Evolutionary conservation across 1,140 invertebrate species (phyloP).

Genomic region (Leptinotarsa defecta): DNA sequence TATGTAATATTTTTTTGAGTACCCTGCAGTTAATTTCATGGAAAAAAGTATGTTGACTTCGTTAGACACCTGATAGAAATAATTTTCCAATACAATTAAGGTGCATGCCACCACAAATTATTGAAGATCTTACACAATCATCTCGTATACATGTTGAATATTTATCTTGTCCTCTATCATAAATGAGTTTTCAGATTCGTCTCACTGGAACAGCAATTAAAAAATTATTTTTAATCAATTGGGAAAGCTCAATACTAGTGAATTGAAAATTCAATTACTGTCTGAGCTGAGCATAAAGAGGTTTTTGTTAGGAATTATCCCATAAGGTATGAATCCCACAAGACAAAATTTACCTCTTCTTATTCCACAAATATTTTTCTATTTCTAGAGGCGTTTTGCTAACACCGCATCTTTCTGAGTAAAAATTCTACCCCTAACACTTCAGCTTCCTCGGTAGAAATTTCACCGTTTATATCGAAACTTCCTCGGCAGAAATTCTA

Average conservation of each 20-base stretch:
- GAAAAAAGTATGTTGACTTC: too few species aligned
- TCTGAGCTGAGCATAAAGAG: too few species aligned
- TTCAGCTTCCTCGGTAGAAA: background rate
- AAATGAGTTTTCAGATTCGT: background rate
- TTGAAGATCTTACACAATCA: background rate
- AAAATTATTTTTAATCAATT: too few species aligned
- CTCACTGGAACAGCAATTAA: background rate
- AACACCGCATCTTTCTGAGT: too few species aligned
- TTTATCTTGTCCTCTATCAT: background rate
- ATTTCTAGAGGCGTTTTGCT: too few species aligned
- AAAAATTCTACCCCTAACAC: too few species aligned
- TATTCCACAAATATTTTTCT: too few species aligned
- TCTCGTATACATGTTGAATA: background rate
- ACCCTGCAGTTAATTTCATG: too few species aligned
- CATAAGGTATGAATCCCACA: background rate
- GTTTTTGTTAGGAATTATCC: too few species aligned
- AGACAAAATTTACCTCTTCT: background rate
- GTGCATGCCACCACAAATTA: background rate
- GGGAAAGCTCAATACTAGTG: conserved; percentile 6
- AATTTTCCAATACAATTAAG: too few species aligned
- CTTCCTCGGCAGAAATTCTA: background rate
- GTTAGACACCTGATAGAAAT: too few species aligned
- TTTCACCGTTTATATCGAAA: background rate
- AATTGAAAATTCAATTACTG: background rate
- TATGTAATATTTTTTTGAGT: too few species aligned